phyloP scores from a whole-genome alignment of 2,113 vertebrate genomes.

The Neofelis nebulosa region DNA sequence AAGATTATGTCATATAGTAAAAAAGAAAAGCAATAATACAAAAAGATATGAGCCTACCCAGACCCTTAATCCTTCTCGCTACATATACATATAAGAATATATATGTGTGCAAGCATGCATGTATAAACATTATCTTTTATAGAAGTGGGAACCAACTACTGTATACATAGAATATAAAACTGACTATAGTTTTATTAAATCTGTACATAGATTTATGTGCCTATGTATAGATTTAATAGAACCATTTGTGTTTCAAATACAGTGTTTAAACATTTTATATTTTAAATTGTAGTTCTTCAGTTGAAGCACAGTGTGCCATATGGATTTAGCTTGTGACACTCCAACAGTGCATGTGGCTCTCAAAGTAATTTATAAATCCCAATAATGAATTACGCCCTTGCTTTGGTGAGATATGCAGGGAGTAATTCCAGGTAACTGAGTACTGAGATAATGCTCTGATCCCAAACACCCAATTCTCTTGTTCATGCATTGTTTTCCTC shows the following conservation, averaged over 20 bases:
- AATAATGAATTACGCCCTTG: background rate
- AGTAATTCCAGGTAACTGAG: background rate
- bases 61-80: background rate
- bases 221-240: background rate
- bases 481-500: background rate
- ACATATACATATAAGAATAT: no score
- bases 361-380: background rate
- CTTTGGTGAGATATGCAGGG: background rate
- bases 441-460: background rate
- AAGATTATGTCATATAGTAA: background rate
- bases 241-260: background rate
- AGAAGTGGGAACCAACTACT: no score
- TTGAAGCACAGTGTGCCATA: background rate
- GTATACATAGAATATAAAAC: no score
- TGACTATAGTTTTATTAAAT: no score
- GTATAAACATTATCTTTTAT: background rate
- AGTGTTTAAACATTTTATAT: background rate
- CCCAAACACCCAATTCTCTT: background rate
- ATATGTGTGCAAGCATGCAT: no score
- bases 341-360: background rate
- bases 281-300: background rate
- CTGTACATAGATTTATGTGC: no score
- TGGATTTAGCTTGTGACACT: background rate
- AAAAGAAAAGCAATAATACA: background rate
- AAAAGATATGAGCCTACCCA: background rate